phyloP scores from a whole-genome alignment of 2,797 vertebrate genomes.

The Propithecus perrieri region DNA sequence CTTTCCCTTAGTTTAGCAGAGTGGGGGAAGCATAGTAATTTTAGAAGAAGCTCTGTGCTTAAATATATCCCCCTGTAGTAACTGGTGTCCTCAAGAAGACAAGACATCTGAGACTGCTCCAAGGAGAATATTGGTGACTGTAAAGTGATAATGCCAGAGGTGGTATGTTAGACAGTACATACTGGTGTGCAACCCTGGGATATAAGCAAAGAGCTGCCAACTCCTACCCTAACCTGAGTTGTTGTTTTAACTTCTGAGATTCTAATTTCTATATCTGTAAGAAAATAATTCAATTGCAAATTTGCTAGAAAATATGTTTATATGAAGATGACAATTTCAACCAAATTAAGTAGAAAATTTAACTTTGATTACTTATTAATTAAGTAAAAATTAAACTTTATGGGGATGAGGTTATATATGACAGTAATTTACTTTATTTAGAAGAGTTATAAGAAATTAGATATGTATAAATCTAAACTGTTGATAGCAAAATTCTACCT shows the following conservation, averaged over 20 bases:
- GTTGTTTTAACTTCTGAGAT: neutral
- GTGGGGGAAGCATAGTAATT: neutral
- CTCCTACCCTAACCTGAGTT: neutral
- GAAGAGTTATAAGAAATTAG: neutral
- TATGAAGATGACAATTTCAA: neutral
- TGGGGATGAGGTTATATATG: neutral
- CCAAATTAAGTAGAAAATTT: conserved; percentile 18
- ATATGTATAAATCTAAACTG: neutral
- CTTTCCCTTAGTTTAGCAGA: neutral
- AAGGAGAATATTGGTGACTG: neutral
- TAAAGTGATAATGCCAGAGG: conserved; percentile 44
- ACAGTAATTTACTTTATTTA: neutral
- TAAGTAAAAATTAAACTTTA: conserved; percentile 18
- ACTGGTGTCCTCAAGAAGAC: neutral
- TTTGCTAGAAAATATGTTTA: conserved; percentile 9
- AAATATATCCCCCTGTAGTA: conserved; percentile 10
- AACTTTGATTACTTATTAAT: neutral
- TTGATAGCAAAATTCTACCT: neutral
- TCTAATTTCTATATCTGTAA: neutral
- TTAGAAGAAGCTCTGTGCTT: conserved; percentile 41
- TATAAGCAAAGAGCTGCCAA: neutral
- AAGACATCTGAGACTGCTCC: conserved; percentile 4
- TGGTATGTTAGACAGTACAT: neutral
- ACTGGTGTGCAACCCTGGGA: neutral
- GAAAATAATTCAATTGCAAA: neutral